Percentiles rank a stretch among this genome's conserved stretches.
phyloP scores from a whole-genome alignment of 2,113 vertebrate genomes.

The Centrocercus urophasianus region DNA sequence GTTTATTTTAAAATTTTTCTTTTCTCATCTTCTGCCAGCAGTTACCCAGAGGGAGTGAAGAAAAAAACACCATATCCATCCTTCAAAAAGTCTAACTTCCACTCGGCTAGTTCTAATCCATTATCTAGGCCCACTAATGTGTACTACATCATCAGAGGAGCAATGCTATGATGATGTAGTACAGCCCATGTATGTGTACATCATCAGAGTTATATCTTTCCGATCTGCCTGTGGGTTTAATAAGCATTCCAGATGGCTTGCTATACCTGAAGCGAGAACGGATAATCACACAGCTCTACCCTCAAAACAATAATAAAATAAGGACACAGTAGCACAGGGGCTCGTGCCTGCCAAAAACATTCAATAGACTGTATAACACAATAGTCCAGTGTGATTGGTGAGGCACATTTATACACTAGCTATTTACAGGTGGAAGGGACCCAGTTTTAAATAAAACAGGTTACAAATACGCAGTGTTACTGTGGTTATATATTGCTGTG shows the following conservation, averaged over 20 bases:
- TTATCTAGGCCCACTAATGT: conserved; percentile 74
- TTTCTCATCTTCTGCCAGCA: conserved; percentile 74
- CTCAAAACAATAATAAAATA: conserved; percentile 83
- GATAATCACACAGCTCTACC: conserved; percentile 80
- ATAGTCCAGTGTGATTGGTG: conserved; percentile 73
- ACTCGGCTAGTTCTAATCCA: conserved; percentile 75
- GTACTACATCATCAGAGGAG: conserved; percentile 74
- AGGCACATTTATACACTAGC: conserved; percentile 67
- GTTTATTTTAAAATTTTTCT: conserved; percentile 78
- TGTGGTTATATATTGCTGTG: background rate
- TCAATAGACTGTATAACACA: conserved; percentile 76
- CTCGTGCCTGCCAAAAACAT: conserved; percentile 76
- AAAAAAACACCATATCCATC: conserved; percentile 46
- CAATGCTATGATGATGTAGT: conserved; percentile 76
- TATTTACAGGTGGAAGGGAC: conserved; percentile 74
- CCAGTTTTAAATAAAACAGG: conserved; percentile 69
- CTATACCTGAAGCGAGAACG: conserved; percentile 82
- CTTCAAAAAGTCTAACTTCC: conserved; percentile 73
- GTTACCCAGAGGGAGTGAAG: conserved; percentile 71
- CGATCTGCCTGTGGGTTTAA: conserved; percentile 78
- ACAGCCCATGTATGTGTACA: conserved; percentile 67
- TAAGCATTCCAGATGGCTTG: conserved; percentile 85
- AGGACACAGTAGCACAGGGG: conserved; percentile 76
- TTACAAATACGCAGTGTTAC: background rate
- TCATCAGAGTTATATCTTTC: conserved; percentile 78